Evolutionary conservation across 1,140 invertebrate species (phyloP).

Genomic region (Pentalonia nigronervosa): DNA sequence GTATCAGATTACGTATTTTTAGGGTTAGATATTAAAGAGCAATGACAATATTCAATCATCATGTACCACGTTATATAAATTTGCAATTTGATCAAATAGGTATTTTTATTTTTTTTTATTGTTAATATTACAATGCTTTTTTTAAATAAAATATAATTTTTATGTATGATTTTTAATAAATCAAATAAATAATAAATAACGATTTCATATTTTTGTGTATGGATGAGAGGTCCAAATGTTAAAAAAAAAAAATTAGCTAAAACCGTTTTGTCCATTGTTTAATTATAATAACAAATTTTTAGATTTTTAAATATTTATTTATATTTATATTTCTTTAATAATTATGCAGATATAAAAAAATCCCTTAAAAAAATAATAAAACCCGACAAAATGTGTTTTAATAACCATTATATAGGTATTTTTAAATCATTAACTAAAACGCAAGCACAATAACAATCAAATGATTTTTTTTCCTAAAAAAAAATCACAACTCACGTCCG

Average conservation of each 20-base stretch:
- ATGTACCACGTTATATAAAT: background rate
- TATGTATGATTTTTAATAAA: background rate
- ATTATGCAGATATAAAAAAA: background rate
- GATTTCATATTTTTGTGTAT: background rate
- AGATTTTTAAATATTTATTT: background rate
- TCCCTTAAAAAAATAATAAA: too few species aligned
- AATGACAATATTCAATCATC: background rate
- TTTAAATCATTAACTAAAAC: constrained; percentile 28
- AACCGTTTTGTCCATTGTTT: background rate
- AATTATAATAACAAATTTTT: background rate
- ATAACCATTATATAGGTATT: background rate
- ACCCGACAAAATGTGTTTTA: background rate
- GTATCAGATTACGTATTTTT: background rate
- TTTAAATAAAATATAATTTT: background rate
- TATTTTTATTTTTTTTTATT: background rate
- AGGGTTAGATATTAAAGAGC: background rate
- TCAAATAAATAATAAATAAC: constrained; percentile 4
- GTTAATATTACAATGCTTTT: background rate
- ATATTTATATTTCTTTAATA: background rate
- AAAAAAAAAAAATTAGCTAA: background rate
- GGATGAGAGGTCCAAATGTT: background rate
- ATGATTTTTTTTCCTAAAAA: constrained; percentile 31
- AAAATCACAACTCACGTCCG: constrained; percentile 46
- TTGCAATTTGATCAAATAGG: background rate
- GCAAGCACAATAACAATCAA: constrained; percentile 6